Percentiles rank a stretch among this genome's conserved stretches.
These are phyloP conservation scores for Malaclemys terrapin DNA, from an alignment of 2,113 vertebrate genomes.

Conservation along the genomic window DNA sequence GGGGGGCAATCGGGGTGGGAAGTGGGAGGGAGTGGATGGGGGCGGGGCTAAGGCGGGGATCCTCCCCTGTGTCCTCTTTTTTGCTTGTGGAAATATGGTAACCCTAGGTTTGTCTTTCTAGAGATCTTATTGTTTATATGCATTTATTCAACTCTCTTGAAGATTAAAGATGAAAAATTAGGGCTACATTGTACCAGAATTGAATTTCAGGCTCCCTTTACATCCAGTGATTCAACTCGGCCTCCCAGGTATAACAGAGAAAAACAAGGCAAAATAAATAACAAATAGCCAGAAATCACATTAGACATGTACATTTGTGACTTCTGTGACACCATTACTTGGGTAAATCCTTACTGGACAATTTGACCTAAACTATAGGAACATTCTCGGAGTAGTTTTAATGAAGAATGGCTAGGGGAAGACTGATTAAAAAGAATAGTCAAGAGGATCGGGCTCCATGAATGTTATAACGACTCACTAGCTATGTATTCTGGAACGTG, in stretches of 20 bases:
- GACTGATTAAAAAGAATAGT: not conserved
- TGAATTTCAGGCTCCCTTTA: not conserved
- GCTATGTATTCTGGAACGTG: not conserved
- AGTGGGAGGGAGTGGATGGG: too few relatives aligned
- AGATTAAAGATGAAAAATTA: not conserved
- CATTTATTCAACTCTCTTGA: not conserved
- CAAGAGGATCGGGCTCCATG: not conserved
- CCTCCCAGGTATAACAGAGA: not conserved
- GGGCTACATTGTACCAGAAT: not conserved
- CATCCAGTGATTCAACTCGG: not conserved
- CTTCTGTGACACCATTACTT: not conserved
- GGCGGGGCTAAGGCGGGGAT: too few relatives aligned
- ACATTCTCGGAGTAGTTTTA: not conserved
- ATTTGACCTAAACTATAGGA: not conserved
- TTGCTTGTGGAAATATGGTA: too few relatives aligned
- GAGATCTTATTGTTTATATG: not conserved
- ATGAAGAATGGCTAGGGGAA: not conserved
- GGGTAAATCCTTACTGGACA: too few relatives aligned
- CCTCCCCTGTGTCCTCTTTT: too few relatives aligned
- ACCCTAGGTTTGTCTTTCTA: not conserved
- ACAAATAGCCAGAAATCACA: not conserved
- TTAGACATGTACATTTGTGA: not conserved
- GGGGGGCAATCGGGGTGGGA: too few relatives aligned
- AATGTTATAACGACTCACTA: not conserved
- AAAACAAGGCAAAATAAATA: not conserved